These are phyloP conservation scores for Schizothorax lantsangensis DNA, from an alignment of 2,797 vertebrate genomes.

Conservation along the genomic window DNA sequence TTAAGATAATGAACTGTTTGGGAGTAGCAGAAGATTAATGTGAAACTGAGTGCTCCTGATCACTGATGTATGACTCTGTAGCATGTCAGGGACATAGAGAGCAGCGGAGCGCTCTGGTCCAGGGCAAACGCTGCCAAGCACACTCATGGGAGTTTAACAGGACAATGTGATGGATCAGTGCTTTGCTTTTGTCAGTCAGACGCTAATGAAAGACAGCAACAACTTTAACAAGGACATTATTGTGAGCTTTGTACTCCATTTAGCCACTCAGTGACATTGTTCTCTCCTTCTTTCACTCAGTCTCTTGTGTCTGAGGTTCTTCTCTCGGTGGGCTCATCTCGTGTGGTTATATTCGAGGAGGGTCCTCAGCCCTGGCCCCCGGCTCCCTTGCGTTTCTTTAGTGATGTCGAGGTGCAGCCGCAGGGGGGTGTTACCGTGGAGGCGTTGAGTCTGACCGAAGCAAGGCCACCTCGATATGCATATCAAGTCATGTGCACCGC, in stretches of 20 bases:
- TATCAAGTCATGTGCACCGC: conserved; percentile 64
- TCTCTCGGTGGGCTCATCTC: conserved; percentile 66
- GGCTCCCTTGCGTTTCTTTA: conserved; percentile 71
- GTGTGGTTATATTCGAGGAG: conserved; percentile 70
- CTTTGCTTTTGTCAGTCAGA: conserved; percentile 17
- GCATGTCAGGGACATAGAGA: conserved; percentile 33
- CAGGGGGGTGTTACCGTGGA: conserved; percentile 57
- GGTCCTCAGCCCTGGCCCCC: conserved; percentile 69
- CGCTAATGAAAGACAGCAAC: conserved; percentile 23
- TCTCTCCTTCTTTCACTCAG: conserved; percentile 31
- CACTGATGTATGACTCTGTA: conserved; percentile 41
- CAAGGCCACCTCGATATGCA: conserved; percentile 66
- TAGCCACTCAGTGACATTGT: conserved; percentile 18
- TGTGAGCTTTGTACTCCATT: conserved; percentile 2
- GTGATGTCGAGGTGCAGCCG: conserved; percentile 55
- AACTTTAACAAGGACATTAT: conserved; percentile 17
- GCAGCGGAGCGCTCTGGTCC: neutral
- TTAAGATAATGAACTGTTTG: conserved; percentile 41
- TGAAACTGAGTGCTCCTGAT: conserved; percentile 16
- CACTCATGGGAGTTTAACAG: conserved; percentile 25
- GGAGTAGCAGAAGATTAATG: conserved; percentile 41
- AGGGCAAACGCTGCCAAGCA: conserved; percentile 28
- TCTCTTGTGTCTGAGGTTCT: conserved; percentile 56
- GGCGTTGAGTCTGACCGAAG: conserved; percentile 62
- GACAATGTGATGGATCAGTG: conserved; percentile 30